Conservation (phyloP, 1,140 invertebrate species). For the Chelonus insularis region DNA sequence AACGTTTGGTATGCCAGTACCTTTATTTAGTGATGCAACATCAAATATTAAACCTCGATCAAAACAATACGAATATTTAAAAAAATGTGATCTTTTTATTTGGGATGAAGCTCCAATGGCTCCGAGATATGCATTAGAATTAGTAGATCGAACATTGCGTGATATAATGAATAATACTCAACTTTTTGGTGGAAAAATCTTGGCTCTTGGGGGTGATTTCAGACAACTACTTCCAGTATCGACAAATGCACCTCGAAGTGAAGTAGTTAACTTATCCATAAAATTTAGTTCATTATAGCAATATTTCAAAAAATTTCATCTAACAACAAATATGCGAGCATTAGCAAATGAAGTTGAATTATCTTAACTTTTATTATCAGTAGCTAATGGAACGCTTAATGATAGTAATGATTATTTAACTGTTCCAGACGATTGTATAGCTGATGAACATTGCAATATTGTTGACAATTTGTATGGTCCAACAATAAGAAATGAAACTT, state of each 20-base stretch:
- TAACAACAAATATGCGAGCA: background rate
- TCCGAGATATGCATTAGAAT: conserved; percentile 10
- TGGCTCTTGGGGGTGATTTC: conserved; percentile 7
- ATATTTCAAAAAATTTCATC: background rate
- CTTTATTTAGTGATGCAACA: conserved; percentile 25
- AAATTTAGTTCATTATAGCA: background rate
- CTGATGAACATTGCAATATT: background rate
- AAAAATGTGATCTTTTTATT: conserved; percentile 32
- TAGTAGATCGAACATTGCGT: background rate
- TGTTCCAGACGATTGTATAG: background rate
- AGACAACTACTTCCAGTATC: background rate
- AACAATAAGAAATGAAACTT: background rate
- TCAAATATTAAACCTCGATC: conserved; percentile 42
- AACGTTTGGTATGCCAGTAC: conserved; percentile 23
- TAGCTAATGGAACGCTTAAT: background rate
- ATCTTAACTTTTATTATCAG: background rate
- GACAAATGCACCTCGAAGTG: background rate
- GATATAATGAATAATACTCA: background rate
- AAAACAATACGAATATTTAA: conserved; percentile 12
- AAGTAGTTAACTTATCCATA: background rate
- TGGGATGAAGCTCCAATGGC: conserved; percentile 45
- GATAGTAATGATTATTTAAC: background rate
- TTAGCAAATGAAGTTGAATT: background rate
- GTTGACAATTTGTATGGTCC: background rate
- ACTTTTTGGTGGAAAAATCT: conserved; percentile 12